These are phyloP conservation scores for Myodes glareolus DNA, from an alignment of 2,113 vertebrate genomes.

Conservation along the genomic window DNA sequence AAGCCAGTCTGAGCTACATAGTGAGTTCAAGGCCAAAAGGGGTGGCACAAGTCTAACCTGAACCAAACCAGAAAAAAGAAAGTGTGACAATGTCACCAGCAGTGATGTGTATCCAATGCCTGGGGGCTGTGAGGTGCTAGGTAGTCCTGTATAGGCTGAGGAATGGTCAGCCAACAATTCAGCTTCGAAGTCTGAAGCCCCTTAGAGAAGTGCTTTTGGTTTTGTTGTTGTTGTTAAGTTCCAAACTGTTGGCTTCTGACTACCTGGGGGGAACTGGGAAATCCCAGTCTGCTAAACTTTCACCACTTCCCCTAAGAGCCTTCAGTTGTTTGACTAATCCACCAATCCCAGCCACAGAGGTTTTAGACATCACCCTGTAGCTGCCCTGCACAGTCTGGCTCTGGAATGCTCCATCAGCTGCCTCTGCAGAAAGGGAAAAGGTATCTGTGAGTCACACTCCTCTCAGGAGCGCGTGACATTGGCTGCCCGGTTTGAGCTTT, in stretches of 20 bases:
- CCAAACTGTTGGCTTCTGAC: neutral
- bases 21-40: neutral
- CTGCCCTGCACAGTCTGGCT: neutral
- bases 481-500: neutral
- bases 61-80: neutral
- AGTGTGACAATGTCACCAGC: neutral
- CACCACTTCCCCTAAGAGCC: neutral
- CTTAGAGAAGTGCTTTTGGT: neutral
- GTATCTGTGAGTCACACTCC: neutral
- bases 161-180: fast-evolving
- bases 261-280: neutral
- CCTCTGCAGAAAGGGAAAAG: neutral
- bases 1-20: neutral
- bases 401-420: neutral
- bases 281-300: neutral
- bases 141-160: neutral
- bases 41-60: neutral
- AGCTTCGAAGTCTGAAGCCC: neutral
- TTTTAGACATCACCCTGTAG: neutral
- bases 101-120: neutral
- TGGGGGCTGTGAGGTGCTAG: no score
- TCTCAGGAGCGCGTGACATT: neutral
- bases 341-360: neutral
- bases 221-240: neutral
- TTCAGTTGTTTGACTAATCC: neutral